Conservation (phyloP, 2,797 vertebrate genomes). For the Odontamblyopus lacepedii region DNA sequence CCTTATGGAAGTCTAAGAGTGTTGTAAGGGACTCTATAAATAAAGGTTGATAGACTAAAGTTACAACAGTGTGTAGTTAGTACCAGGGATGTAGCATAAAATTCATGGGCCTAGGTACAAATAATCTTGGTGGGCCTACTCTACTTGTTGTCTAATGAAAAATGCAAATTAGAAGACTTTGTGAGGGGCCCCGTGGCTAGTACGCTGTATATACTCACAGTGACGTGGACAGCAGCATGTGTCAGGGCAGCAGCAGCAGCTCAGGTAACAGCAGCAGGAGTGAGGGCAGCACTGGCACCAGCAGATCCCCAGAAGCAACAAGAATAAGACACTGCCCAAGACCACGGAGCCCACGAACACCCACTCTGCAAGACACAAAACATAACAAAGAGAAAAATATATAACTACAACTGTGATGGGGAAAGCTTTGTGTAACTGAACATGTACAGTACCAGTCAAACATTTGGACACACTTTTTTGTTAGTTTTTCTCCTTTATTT, state of each 20-base stretch:
- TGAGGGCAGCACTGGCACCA: slow-evolving; percentile 99
- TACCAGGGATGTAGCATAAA: too few species aligned
- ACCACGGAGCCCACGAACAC: slow-evolving; percentile 91
- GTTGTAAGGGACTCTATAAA: too few species aligned
- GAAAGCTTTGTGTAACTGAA: neutral
- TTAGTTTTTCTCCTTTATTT: too few species aligned
- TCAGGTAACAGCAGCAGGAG: slow-evolving; percentile 95
- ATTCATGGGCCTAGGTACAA: too few species aligned
- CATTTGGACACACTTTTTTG: too few species aligned
- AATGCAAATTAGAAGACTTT: too few species aligned
- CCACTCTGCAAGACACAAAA: slow-evolving; percentile 84
- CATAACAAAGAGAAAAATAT: neutral
- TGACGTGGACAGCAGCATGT: slow-evolving; percentile 96
- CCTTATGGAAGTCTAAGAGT: too few species aligned
- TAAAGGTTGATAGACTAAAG: too few species aligned
- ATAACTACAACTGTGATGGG: neutral
- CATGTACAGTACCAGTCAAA: too few species aligned
- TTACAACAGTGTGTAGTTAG: too few species aligned
- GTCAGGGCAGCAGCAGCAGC: slow-evolving; percentile 95
- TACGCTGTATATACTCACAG: slow-evolving; percentile 76
- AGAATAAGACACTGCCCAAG: slow-evolving; percentile 85
- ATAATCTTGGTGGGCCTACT: too few species aligned
- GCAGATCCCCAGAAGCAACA: slow-evolving; percentile 91
- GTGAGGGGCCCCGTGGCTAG: neutral
- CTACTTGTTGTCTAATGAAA: too few species aligned